Conservation (phyloP, 2,113 vertebrate genomes). For the Notothenia rossii region DNA sequence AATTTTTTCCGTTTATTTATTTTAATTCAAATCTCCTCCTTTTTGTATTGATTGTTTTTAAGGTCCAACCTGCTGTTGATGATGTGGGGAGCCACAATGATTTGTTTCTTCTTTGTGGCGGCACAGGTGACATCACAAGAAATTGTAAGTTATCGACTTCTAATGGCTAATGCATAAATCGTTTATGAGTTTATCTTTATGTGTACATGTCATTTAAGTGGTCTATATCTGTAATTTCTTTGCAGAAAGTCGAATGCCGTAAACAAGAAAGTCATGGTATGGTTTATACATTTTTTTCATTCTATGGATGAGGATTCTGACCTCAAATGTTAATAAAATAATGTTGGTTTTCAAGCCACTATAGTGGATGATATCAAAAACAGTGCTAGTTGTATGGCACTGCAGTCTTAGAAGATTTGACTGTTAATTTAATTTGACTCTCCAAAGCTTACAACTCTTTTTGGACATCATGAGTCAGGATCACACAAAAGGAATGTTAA, state of each 20-base stretch:
- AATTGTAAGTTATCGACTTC: constrained; percentile 55
- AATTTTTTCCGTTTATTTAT: background rate
- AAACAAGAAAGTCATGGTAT: background rate
- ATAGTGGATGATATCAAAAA: background rate
- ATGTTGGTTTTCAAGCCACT: background rate
- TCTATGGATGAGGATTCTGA: background rate
- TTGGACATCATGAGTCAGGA: background rate
- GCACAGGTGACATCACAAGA: constrained; percentile 13
- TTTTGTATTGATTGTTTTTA: background rate
- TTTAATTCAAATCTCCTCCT: too few relatives aligned
- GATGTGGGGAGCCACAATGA: constrained; percentile 29
- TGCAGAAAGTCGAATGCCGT: constrained; percentile 28
- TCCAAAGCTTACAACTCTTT: background rate
- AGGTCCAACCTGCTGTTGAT: background rate
- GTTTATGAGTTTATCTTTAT: too few relatives aligned
- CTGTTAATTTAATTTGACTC: background rate
- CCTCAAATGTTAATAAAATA: background rate
- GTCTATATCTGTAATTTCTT: background rate
- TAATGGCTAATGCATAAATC: too few relatives aligned
- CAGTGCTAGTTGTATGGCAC: too few relatives aligned
- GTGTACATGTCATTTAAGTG: too few relatives aligned
- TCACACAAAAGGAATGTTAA: background rate
- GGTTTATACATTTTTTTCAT: constrained; percentile 3
- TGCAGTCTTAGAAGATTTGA: background rate
- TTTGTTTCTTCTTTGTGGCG: background rate